Evolutionary conservation across 2,113 vertebrate species (phyloP), one percentile per base, ranked within the genome.

Genomic region (Ctenodactylus gundi): DNA sequence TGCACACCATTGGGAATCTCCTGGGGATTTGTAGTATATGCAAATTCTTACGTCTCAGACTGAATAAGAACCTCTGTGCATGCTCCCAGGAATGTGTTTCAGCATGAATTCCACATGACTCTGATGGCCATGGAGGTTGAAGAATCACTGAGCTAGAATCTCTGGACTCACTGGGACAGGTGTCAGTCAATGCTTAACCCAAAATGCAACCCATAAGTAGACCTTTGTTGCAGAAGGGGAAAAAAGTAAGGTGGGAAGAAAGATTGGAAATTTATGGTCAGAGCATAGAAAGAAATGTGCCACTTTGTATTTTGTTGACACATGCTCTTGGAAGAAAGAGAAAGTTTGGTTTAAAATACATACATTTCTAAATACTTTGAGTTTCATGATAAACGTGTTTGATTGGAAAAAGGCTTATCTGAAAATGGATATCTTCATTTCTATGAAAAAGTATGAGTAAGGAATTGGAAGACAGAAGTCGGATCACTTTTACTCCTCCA

Each of bases 341-440:
- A 65, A 90, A 2, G 15, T 57, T 72, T 75, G 57, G 73, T 72
- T 90, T 9, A 5, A 41, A 70, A 62, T 60, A 1, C 17, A 34
- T 31, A 55, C 18, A 55, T 60, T 85, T 6, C 31, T 93, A 93
- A 80, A 60, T 92, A 34, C 46, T 85, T 95, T 95, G 34, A 80
- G 70, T 23, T 85, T 82, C 12, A 13, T 67, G 27, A 65, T 68
- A 83, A 81, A 46, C 7, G 31, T 62, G 13, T 55, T 85, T 65
- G 12, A 34, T 89, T 31, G n/a, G 41, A 68, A 92, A 90, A 92
- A 67, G 64, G 1, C 4, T 18, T 3, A 18, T 82, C 73, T 91
- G 41, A 94, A 86, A 94, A 57, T 49, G 23, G 2, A 3, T 51
- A 10, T 84, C 76, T 75, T 82, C 29, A 60, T 89, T 95, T 94